Conservation (phyloP, 37 sponge, comb jelly and placozoan genomes). For the Axinella damicornis region DNA sequence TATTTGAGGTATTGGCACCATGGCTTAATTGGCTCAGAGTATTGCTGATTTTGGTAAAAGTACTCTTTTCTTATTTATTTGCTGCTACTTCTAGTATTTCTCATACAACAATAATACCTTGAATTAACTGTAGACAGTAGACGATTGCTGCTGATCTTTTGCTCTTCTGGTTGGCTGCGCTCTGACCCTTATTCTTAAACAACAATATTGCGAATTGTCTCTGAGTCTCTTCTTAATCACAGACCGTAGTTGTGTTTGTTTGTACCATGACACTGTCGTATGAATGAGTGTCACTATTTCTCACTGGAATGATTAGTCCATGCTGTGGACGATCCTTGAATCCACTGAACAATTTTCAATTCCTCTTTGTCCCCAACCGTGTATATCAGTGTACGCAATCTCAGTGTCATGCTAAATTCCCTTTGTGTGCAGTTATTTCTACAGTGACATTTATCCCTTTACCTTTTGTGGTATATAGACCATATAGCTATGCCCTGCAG, state of each 20-base stretch:
- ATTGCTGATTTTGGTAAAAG: neutral
- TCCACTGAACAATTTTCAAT: slow-evolving; percentile 23
- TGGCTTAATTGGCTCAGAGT: neutral
- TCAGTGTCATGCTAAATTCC: too few species aligned
- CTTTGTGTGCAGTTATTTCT: too few species aligned
- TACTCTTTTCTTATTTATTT: neutral
- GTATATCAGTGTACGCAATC: neutral
- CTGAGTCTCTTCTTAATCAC: neutral
- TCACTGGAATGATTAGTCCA: slow-evolving; percentile 13
- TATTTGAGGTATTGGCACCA: neutral
- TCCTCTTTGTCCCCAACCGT: slow-evolving; percentile 10
- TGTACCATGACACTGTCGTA: slow-evolving; percentile 11
- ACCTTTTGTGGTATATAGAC: too few species aligned
- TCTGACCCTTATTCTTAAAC: too few species aligned
- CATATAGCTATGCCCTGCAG: too few species aligned
- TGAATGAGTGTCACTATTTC: neutral
- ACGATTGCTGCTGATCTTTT: too few species aligned
- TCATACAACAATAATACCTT: neutral
- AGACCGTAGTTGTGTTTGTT: neutral
- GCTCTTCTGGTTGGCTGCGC: too few species aligned
- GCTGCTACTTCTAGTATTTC: neutral
- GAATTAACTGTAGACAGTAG: too few species aligned
- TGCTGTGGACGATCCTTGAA: neutral
- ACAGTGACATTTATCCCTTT: too few species aligned
- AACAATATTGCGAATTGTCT: too few species aligned